phyloP scores from a whole-genome alignment of 2,888 invertebrate genomes.

The Platerodrilus igneus region DNA sequence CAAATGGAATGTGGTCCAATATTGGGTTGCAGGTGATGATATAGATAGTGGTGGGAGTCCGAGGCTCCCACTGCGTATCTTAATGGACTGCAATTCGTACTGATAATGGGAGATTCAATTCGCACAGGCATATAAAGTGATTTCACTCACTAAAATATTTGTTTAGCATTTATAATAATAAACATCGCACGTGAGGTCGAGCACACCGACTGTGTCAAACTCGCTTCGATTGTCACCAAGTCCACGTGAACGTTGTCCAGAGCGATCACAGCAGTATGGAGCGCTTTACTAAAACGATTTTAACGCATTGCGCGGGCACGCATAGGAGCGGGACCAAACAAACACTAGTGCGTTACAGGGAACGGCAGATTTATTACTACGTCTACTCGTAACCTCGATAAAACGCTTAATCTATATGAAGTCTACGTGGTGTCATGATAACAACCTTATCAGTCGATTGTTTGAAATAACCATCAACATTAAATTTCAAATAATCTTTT shows the following conservation, averaged over 20 bases:
- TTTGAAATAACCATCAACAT: too few relatives aligned
- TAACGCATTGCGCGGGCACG: conserved; percentile 59
- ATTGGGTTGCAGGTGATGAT: conserved; percentile 34
- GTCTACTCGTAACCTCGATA: too few relatives aligned
- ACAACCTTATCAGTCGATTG: too few relatives aligned
- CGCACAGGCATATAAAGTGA: conserved; percentile 35
- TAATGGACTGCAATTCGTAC: conserved; percentile 45
- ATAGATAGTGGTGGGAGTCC: conserved; percentile 39
- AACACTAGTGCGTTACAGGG: too few relatives aligned
- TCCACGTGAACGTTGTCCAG: conserved; percentile 54
- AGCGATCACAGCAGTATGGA: conserved; percentile 58
- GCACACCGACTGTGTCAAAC: conserved; percentile 45
- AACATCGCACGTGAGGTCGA: conserved; percentile 7
- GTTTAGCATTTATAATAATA: conserved; percentile 24
- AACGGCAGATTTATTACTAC: too few relatives aligned
- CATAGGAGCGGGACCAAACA: too few relatives aligned
- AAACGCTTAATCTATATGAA: too few relatives aligned
- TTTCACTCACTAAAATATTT: too few relatives aligned
- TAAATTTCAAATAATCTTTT: too few relatives aligned
- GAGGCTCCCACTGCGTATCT: conserved; percentile 42
- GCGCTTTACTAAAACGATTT: conserved; percentile 51
- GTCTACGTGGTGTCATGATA: too few relatives aligned
- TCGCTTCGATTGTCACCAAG: conserved; percentile 59
- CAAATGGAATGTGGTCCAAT: conserved; percentile 45
- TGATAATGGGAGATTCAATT: conserved; percentile 34